Evolutionary conservation across 2,113 vertebrate genomes (phyloP).

Genomic region (Paratilapia polleni): DNA sequence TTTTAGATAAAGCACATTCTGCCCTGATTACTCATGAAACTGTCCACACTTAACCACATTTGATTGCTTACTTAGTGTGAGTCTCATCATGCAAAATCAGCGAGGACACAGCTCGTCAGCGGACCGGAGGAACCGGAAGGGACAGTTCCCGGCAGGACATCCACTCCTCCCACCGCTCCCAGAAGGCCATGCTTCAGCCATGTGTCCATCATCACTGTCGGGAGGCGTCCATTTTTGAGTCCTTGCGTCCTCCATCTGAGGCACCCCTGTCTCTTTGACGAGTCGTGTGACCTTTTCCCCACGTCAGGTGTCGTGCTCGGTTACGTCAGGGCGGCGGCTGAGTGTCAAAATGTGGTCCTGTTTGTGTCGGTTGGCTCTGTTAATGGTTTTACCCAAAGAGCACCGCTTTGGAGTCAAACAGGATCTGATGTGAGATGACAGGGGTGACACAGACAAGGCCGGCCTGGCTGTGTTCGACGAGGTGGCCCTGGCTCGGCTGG

Average conservation of each 20-base stretch:
- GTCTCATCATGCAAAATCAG: conserved; percentile 67
- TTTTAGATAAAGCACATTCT: not conserved
- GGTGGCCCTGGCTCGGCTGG: conserved; percentile 38
- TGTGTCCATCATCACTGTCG: conserved; percentile 76
- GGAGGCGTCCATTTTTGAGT: conserved; percentile 75
- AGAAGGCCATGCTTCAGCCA: conserved; percentile 80
- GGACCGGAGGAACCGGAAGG: conserved; percentile 68
- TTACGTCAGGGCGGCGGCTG: conserved; percentile 71
- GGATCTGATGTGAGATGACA: conserved; percentile 70
- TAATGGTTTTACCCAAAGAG: conserved; percentile 77
- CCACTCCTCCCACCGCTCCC: conserved; percentile 78
- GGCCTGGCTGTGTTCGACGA: conserved; percentile 41
- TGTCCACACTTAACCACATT: conserved; percentile 57
- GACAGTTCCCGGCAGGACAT: conserved; percentile 76
- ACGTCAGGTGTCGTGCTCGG: conserved; percentile 75
- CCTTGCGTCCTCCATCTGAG: conserved; percentile 63
- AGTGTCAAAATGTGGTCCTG: conserved; percentile 73
- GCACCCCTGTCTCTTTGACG: conserved; percentile 74
- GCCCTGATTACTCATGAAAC: conserved; percentile 48
- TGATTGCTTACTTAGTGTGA: conserved; percentile 71
- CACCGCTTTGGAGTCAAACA: conserved; percentile 68
- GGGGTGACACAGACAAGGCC: conserved; percentile 51
- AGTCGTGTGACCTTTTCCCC: conserved; percentile 78
- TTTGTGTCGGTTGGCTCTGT: conserved; percentile 72
- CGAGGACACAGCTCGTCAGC: conserved; percentile 67